Base-by-base conservation (phyloP, 2,113 vertebrate genomes). In the Perccottus glenii region DNA sequence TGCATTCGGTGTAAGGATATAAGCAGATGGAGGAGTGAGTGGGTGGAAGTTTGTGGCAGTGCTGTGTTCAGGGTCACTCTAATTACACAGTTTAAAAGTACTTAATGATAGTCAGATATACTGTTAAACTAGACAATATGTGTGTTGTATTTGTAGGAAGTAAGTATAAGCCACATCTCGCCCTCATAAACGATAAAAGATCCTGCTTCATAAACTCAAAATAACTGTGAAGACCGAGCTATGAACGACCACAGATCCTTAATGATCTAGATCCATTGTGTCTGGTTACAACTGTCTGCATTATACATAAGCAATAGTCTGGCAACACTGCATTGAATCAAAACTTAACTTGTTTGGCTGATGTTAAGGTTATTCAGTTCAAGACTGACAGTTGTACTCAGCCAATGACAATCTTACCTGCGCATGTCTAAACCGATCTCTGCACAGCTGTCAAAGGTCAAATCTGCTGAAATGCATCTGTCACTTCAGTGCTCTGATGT, bases 1-100 rank as follows among this genome's bases (percentile, higher is more conserved):
- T 64, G 53, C 32, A 9, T 38, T 11, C 9, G 70, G 59, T 60
- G 47, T 78, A 77, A 80, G 27, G 56, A 59, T 55, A 32, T 15
- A 43, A 10, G 75, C 83, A 80, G 81, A 85, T 83, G 69, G 57
- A 33, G 15, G 27, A 47, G 40, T 47, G 63, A 70, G 51, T 45
- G 46, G 73, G 63, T 64, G 45, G 63, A 14, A 47, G 27, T 67
- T 19, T 72, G 70, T 51, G 64, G 56, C 38, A 5, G 5, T 11
- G 55, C 51, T 48, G 15, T 40, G 43, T 66, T 74, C 47, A 69
- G 42, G 45, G 12, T 55, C 49, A 11, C 52, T 55, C 52, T 55
- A n/a, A 68, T 76, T 78, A 64, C 51, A 51, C 1, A 1, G 42
- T 46, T 42, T 44, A 43, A 33, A 46, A 53, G 47, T 71, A 53